These are phyloP conservation scores for Lymantria dispar DNA, from an alignment of 2,888 invertebrate genomes.

Conservation along the genomic window DNA sequence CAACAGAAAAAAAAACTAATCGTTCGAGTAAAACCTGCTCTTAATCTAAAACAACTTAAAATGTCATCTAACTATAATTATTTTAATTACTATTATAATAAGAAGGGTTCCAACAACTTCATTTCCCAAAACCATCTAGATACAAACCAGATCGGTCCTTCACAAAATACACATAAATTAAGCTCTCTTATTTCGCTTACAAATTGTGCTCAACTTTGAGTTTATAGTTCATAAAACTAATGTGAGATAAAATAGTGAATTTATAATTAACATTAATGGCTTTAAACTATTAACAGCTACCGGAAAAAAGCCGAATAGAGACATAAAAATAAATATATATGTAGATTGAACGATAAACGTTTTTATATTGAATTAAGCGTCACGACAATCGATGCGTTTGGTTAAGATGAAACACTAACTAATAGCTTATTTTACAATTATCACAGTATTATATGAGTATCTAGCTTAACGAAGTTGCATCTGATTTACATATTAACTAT, in stretches of 20 bases:
- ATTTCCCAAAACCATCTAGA: conserved; percentile 14
- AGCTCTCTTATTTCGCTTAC: conserved; percentile 62
- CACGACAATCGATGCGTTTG: conserved; percentile 43
- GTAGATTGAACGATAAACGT: conserved; percentile 70
- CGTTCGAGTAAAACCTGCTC: neutral
- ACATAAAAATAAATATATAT: conserved; percentile 80
- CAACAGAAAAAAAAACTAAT: neutral
- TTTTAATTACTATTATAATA: neutral
- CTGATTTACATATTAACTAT: no score
- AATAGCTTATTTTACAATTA: neutral
- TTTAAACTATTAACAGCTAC: conserved; percentile 79
- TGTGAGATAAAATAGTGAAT: conserved; percentile 71
- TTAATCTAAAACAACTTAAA: neutral
- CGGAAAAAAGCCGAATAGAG: conserved; percentile 77
- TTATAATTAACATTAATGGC: conserved; percentile 79
- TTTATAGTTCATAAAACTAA: conserved; percentile 77
- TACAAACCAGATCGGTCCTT: neutral
- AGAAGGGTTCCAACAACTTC: conserved; percentile 1
- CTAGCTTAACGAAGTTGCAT: no score
- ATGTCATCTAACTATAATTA: conserved; percentile 5
- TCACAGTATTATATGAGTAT: neutral
- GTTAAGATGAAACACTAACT: conserved; percentile 48
- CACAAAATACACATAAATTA: conserved; percentile 55
- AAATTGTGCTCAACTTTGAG: conserved; percentile 65
- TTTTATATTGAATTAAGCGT: conserved; percentile 69